Base-by-base conservation (phyloP, 2,797 vertebrate species). In the Leptatherina wallacei region DNA sequence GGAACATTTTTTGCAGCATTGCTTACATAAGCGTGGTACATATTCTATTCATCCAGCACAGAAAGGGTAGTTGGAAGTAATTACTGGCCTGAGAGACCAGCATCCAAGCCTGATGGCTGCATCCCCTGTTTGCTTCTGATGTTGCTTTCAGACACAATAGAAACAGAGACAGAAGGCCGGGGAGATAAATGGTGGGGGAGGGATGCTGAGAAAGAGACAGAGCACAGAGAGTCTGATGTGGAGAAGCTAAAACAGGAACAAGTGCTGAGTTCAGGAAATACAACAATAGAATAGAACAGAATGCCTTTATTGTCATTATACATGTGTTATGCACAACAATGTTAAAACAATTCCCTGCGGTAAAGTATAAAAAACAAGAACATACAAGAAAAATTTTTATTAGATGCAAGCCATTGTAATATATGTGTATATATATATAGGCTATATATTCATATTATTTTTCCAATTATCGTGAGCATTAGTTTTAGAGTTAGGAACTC, bases 41-140 rank as follows among this genome's bases (percentile, higher is more conserved):
- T 32, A 22, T 30, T 42, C 35, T 47, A 20, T 47, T 66, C 40
- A 66, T 42, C 52, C 52, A 40, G 33, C 52, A 16, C 18, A 32
- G 49, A 56, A 66, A 56, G 36, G 24, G 27, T 52, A 44, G 71
- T 65, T 44, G 57, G 22, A 35, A 33, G 57, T 65, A 57, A 70
- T 74, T 57, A 74, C 32, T 30, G 58, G 5, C 59, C 40, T 18
- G 52, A 61, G 29, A 38, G 32, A 56, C 47, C 61, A 22, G 60
- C 40, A 56, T 29, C 57, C 65, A 52, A 51, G 64, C 64, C 64
- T 56, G 52, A 66, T 35, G 27, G 56, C 57, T 56, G 11, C 59
- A 22, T 29, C 18, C 42, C 42, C 38, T 55, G 64, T 56, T 42
- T 20, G 42, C 42, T 66, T 42, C 52, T 58, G 64, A n/a, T 66